Conservation (phyloP, 2,888 invertebrate species). For the Drosophila basisetae region DNA sequence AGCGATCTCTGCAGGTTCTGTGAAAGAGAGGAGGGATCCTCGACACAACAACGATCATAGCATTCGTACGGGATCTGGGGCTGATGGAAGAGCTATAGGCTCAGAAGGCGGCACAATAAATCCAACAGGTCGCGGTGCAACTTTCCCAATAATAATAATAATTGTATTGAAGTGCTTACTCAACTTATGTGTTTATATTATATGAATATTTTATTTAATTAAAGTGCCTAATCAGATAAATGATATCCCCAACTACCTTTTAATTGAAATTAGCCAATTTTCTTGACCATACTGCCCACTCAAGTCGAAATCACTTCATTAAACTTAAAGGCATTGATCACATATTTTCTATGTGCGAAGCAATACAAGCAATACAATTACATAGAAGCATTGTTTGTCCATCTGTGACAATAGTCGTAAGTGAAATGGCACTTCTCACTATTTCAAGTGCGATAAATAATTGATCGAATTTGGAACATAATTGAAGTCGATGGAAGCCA, state of each 20-base stretch:
- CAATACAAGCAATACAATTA: conserved; percentile 2
- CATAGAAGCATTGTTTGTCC: conserved; percentile 5
- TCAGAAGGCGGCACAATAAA: too few species aligned
- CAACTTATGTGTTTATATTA: neutral
- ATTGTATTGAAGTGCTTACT: neutral
- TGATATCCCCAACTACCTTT: neutral
- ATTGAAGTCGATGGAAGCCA: conserved; percentile 38
- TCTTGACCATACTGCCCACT: neutral
- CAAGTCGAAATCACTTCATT: neutral
- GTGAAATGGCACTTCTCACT: conserved; percentile 8
- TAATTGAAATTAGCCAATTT: neutral
- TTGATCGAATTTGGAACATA: conserved; percentile 41
- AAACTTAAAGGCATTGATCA: neutral
- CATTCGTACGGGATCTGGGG: too few species aligned
- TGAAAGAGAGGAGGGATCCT: too few species aligned
- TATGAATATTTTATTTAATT: neutral
- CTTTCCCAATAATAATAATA: too few species aligned
- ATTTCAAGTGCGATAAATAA: conserved; percentile 45
- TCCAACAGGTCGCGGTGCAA: too few species aligned
- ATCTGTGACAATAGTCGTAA: conserved; percentile 30
- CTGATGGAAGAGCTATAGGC: too few species aligned
- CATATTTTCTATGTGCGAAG: neutral
- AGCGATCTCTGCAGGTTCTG: too few species aligned
- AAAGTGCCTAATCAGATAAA: neutral
- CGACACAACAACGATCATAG: too few species aligned